A percentile compares a stretch with the other conserved stretches of the same genome.
Evolutionary conservation across 2,888 invertebrate genomes (phyloP).

Genomic region (Eilema griseolum): DNA sequence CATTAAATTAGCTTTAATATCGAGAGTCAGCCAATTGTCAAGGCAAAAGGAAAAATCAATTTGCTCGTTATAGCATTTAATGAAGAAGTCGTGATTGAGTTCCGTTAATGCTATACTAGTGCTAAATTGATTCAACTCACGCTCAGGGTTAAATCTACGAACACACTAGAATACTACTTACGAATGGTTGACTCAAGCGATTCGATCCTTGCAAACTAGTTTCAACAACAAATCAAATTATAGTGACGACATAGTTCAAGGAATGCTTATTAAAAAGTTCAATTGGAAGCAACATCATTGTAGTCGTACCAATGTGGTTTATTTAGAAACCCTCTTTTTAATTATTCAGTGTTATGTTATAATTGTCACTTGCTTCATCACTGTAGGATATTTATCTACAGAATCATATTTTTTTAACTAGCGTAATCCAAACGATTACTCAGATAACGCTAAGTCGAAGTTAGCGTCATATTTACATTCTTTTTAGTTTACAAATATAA

Average conservation of each 20-base stretch:
- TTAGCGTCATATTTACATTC: not conserved
- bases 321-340: not conserved
- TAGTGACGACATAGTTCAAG: constrained; percentile 51
- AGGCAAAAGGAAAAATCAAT: constrained; percentile 6
- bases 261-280: constrained; percentile 51
- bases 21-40: not conserved
- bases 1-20: not conserved
- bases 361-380: not conserved
- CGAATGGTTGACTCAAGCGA: constrained; percentile 45
- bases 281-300: constrained; percentile 44
- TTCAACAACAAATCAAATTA: constrained; percentile 42
- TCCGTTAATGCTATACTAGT: constrained; percentile 49
- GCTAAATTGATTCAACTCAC: constrained; percentile 51
- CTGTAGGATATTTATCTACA: not conserved
- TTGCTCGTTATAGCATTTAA: not conserved
- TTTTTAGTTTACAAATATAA: too few relatives aligned
- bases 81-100: constrained; percentile 28
- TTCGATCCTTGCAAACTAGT: constrained; percentile 45
- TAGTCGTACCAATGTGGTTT: not conserved
- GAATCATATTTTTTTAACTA: not conserved
- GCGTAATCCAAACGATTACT: not conserved
- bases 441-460: not conserved
- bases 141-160: constrained; percentile 46
- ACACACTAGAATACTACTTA: constrained; percentile 38
- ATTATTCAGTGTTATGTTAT: constrained; percentile 9